A percentile compares a stretch with the other conserved stretches of the same genome.
Conservation (phyloP, 2,113 vertebrate genomes). For the Odocoileus virginianus region DNA sequence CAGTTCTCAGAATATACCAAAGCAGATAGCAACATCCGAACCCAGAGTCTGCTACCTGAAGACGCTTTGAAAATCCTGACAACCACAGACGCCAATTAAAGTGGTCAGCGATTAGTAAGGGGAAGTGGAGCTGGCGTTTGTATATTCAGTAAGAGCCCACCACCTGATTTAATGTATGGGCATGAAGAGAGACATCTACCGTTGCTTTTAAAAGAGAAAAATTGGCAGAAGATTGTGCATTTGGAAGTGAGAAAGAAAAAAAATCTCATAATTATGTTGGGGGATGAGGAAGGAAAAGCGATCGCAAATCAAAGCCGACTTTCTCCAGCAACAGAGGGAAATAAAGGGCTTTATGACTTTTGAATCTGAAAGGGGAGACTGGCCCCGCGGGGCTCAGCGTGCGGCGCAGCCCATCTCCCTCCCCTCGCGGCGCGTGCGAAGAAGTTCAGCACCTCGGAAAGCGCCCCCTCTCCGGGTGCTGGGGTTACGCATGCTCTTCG, state of each 20-base stretch:
- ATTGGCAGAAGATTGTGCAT: not conserved
- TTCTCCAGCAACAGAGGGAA: not conserved
- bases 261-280: not conserved
- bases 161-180: not conserved
- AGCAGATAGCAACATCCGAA: not conserved
- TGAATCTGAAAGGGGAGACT: not conserved
- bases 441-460: conserved; percentile 82
- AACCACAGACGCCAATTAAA: not conserved
- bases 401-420: fast-evolving
- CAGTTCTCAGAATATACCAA: not conserved
- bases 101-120: not conserved
- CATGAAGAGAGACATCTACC: not conserved
- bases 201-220: not conserved
- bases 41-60: not conserved
- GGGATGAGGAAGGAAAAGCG: not conserved
- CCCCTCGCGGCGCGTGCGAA: fast-evolving
- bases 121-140: not conserved
- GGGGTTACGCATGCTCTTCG: conserved; percentile 72
- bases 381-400: not conserved
- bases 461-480: conserved; percentile 7
- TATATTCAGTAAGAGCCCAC: not conserved
- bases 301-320: not conserved
- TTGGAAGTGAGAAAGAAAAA: not conserved
- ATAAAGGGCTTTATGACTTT: not conserved
- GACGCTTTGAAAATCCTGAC: not conserved